Evolutionary conservation across 2,888 invertebrate species (phyloP), one percentile per base, ranked within the genome.

Genomic region (Patella caerulea): DNA sequence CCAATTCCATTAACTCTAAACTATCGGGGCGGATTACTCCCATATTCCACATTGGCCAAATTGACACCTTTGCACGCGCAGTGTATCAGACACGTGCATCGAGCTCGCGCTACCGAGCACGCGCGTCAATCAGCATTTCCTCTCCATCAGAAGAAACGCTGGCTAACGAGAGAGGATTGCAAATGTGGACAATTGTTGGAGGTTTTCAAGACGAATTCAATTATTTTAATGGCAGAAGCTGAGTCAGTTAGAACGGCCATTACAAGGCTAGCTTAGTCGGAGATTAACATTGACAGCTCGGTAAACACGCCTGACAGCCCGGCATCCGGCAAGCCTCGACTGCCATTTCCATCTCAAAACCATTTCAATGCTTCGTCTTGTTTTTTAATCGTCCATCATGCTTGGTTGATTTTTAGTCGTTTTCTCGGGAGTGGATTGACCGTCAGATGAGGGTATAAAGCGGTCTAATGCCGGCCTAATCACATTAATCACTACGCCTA

Each of bases 71-170:
- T 65, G 65, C 65, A 65, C 65, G 65, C 65, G 65, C 65, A 24
- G 19, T 65, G 65, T 24, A 65, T 19, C 19, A 65, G 65, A n/a
- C 65, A 65, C 65, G 65, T 65, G 65, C 65, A 65, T 24, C 24
- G 65, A 65, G 65, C 65, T 65, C 65, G 65, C 24, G 11, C 65
- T 24, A 65, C 19, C 19, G 65, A 65, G 65, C 65, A 65, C 65
- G 65, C 65, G 65, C 65, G 65, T 65, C 65, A 65, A 65, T 65
- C 24, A 65, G 19, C 65, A 65, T 65, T 65, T 65, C 65, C 65
- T 65, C 65, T 65, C 24, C 65, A 65, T 24, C 19, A 24, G 65
- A 19, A 24, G 19, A 24, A 24, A 65, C 65, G 24, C 24, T 24
- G 65, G 19, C 24, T 65, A 65, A 65, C 65, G 19, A 19, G 65